Evolutionary conservation across 2,888 invertebrate species (phyloP).

Genomic region (Folsomia manolachei): DNA sequence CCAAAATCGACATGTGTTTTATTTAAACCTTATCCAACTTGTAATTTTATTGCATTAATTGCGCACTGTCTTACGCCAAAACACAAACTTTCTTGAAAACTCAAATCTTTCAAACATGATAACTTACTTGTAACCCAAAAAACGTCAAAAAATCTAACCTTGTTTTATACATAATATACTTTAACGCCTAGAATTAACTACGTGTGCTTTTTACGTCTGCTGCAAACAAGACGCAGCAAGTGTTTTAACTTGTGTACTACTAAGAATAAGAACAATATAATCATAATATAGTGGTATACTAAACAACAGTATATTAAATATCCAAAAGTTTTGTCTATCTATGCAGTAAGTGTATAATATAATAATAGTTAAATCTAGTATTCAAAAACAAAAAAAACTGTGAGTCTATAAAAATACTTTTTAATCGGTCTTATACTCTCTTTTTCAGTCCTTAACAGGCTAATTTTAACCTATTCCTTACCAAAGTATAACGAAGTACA

Average conservation of each 20-base stretch:
- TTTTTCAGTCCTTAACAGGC: conserved; percentile 14
- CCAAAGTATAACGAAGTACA: not conserved
- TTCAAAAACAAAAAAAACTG: conserved; percentile 9
- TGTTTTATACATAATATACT: not conserved
- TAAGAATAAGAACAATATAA: conserved; percentile 5
- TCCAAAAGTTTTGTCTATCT: not conserved
- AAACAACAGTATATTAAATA: not conserved
- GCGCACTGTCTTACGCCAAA: conserved; percentile 10
- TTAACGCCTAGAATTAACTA: not conserved
- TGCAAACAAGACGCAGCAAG: not conserved
- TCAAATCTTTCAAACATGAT: not conserved
- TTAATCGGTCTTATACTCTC: conserved; percentile 24
- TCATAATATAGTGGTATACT: too few species aligned
- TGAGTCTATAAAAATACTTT: conserved; percentile 22
- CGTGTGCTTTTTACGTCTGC: not conserved
- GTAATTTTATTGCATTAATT: conserved; percentile 15
- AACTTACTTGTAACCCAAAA: not conserved
- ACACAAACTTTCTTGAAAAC: not conserved
- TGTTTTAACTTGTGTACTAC: not conserved
- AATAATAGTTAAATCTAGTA: not conserved
- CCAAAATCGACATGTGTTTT: conserved; percentile 10
- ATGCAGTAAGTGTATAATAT: too few species aligned
- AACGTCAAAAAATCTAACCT: not conserved
- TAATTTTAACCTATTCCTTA: not conserved
- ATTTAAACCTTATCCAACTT: not conserved